Conservation (phyloP, 2,888 invertebrate species). For the Leucozona laternaria region DNA sequence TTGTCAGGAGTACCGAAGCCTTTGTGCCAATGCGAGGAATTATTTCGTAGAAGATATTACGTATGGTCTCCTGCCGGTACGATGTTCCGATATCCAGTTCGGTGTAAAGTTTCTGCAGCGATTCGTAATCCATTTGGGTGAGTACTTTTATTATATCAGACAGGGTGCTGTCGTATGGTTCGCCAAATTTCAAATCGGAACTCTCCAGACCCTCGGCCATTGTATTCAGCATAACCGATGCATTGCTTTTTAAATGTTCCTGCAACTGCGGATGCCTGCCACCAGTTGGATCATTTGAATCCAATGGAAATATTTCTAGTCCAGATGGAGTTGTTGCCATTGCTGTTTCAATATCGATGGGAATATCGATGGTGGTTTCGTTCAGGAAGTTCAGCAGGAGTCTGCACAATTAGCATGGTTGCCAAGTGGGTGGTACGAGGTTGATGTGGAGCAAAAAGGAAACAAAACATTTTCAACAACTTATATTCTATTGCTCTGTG, state of each 20-base stretch:
- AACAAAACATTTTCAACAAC: constrained; percentile 62
- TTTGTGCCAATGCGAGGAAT: constrained; percentile 89
- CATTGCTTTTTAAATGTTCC: constrained; percentile 80
- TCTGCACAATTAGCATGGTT: constrained; percentile 74
- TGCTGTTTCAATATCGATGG: constrained; percentile 83
- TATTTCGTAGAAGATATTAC: constrained; percentile 89
- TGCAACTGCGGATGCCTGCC: constrained; percentile 82
- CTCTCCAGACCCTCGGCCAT: constrained; percentile 83
- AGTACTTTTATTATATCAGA: constrained; percentile 82
- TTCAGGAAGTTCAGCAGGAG: constrained; percentile 81
- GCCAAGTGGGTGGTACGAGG: constrained; percentile 6
- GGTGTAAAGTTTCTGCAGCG: constrained; percentile 84
- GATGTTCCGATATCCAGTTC: constrained; percentile 88
- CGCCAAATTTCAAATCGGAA: constrained; percentile 82
- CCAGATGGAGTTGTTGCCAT: constrained; percentile 81
- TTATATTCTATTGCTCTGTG: constrained; percentile 47
- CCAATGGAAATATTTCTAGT: constrained; percentile 80
- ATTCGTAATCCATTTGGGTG: constrained; percentile 82
- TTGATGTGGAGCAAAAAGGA: constrained; percentile 31
- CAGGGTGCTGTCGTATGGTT: constrained; percentile 83
- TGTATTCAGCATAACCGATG: constrained; percentile 80
- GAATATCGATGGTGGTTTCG: constrained; percentile 82
- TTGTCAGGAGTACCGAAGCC: constrained; percentile 87
- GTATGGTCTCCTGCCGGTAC: constrained; percentile 89
- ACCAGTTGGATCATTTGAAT: constrained; percentile 82